Evolutionary conservation across 1,140 invertebrate genomes (phyloP).

Genomic region (Leptonema lineaticorne): DNA sequence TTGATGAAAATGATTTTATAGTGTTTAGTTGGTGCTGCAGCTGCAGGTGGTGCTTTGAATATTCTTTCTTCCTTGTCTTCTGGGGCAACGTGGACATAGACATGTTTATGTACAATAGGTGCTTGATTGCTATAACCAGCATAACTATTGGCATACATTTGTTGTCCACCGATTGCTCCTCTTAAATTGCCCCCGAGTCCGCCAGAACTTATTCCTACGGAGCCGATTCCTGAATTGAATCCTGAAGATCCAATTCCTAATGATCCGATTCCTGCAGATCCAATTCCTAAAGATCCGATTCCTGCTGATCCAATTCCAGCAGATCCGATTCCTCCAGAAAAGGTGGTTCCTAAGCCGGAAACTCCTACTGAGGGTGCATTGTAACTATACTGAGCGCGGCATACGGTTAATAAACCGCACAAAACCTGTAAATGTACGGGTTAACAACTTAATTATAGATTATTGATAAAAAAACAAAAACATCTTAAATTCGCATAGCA

Average conservation of each 20-base stretch:
- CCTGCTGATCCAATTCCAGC: background rate
- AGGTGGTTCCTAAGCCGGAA: background rate
- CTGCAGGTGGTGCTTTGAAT: background rate
- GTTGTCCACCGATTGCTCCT: too few relatives aligned
- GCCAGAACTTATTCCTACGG: background rate
- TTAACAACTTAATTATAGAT: background rate
- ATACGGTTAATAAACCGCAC: slow-evolving; percentile 5
- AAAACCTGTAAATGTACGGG: slow-evolving; percentile 7
- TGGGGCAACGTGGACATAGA: slow-evolving; percentile 74
- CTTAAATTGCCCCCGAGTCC: background rate
- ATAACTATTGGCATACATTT: background rate
- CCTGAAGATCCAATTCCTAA: background rate
- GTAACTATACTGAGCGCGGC: slow-evolving; percentile 23
- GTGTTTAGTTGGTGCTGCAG: slow-evolving; percentile 61
- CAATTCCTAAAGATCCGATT: background rate
- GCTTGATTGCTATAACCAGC: slow-evolving; percentile 47
- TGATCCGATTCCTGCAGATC: background rate
- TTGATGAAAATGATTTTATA: slow-evolving; percentile 81
- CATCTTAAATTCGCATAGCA: background rate
- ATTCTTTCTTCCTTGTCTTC: slow-evolving; percentile 59
- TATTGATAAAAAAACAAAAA: background rate
- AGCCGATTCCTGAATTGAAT: background rate
- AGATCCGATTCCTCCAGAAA: background rate
- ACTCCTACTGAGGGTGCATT: slow-evolving; percentile 19
- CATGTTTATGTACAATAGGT: slow-evolving; percentile 70